Conservation (phyloP, 2,113 vertebrate genomes). For the Epinephelus moara region DNA sequence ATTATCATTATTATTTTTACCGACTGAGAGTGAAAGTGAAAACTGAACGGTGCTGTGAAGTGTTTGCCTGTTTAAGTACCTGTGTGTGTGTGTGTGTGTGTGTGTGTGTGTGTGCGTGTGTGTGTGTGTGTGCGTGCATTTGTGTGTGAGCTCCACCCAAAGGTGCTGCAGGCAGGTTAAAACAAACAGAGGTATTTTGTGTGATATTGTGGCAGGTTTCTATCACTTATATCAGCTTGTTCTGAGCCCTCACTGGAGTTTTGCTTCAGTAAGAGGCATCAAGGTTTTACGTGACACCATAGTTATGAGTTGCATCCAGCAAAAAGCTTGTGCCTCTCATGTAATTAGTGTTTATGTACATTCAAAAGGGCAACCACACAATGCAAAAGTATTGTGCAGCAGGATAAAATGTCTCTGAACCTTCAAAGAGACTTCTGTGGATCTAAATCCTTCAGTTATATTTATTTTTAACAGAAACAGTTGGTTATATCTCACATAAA, state of each 20-base stretch:
- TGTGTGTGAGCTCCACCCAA: not conserved
- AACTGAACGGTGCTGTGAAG: not conserved
- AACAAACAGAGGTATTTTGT: not conserved
- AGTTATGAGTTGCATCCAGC: too few relatives aligned
- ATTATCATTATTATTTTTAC: too few relatives aligned
- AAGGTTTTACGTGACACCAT: too few relatives aligned
- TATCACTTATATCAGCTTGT: not conserved
- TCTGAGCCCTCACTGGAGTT: not conserved
- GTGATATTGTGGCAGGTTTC: not conserved
- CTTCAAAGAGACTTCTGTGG: too few relatives aligned
- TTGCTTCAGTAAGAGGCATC: not conserved
- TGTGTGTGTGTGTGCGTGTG: not conserved
- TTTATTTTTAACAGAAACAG: not conserved
- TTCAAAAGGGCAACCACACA: too few relatives aligned
- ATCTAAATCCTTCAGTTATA: not conserved
- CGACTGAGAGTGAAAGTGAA: too few relatives aligned
- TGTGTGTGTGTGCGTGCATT: not conserved
- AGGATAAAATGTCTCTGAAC: too few relatives aligned
- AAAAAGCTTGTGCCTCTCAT: not conserved
- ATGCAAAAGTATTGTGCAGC: too few relatives aligned
- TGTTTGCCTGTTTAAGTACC: not conserved
- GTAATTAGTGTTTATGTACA: not conserved
- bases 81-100: not conserved
- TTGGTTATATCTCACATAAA: not conserved
- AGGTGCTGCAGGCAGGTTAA: constrained; percentile 4